Percentiles rank a stretch among this genome's conserved stretches.
phyloP scores from a whole-genome alignment of 1,140 invertebrate species.

The Rhynchophorus ferrugineus region DNA sequence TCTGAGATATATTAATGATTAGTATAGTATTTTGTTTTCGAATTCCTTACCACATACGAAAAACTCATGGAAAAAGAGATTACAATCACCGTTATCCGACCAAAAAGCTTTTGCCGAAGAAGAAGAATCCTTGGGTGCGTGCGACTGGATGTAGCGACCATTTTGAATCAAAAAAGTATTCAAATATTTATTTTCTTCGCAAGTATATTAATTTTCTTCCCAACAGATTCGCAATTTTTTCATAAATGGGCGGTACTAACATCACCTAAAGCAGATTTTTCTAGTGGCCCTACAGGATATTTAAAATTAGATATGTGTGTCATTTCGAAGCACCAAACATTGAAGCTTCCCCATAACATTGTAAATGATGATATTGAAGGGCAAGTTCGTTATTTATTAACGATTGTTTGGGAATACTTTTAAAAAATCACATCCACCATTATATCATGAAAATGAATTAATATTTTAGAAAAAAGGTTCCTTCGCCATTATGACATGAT shows the following conservation, averaged over 20 bases:
- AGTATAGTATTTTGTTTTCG: conserved; percentile 63
- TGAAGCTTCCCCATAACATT: conserved; percentile 51
- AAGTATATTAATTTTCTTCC: background rate
- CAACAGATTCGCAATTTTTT: conserved; percentile 65
- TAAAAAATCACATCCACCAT: background rate
- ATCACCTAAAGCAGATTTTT: conserved; percentile 55
- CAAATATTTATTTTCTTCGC: background rate
- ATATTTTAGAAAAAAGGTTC: too few species aligned
- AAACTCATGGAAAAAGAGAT: conserved; percentile 42
- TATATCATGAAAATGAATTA: background rate
- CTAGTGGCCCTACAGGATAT: conserved; percentile 59
- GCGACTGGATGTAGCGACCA: conserved; percentile 58
- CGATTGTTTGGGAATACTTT: too few species aligned
- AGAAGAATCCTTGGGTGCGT: conserved; percentile 56
- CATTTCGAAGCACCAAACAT: conserved; percentile 58
- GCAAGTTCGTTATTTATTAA: conserved; percentile 39
- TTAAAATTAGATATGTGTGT: conserved; percentile 70
- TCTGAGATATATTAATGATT: background rate
- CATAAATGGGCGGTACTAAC: conserved; percentile 74
- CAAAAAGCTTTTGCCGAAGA: conserved; percentile 26
- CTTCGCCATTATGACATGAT: too few species aligned
- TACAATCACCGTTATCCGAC: conserved; percentile 39
- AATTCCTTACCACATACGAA: conserved; percentile 48
- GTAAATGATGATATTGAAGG: conserved; percentile 67
- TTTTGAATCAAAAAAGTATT: conserved; percentile 64